Evolutionary conservation across 2,888 invertebrate genomes (phyloP).

Genomic region (Stenchaetothrips biformis): DNA sequence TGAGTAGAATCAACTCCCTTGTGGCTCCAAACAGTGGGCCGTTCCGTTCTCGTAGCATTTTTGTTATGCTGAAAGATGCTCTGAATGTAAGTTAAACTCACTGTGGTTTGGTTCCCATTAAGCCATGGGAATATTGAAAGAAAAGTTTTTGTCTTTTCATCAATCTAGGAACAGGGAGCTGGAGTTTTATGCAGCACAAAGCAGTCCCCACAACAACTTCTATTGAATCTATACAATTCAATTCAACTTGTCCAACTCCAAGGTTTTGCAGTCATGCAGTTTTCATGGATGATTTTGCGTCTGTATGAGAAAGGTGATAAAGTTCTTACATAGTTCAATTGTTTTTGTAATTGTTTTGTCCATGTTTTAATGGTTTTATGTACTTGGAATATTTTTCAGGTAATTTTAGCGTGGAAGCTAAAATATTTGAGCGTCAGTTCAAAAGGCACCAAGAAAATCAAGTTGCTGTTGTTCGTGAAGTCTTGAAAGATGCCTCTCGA

Average conservation of each 20-base stretch:
- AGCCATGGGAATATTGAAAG: neutral
- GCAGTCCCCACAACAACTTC: conserved; percentile 75
- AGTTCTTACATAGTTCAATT: neutral
- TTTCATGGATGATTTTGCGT: conserved; percentile 78
- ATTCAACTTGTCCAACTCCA: conserved; percentile 79
- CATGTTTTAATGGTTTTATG: too few relatives aligned
- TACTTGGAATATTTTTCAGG: conserved; percentile 47
- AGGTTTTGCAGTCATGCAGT: conserved; percentile 84
- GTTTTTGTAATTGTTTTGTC: neutral
- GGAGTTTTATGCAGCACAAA: conserved; percentile 58
- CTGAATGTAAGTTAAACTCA: neutral
- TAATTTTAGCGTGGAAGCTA: conserved; percentile 70
- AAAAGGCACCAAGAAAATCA: conserved; percentile 55
- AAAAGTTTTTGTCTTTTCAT: neutral
- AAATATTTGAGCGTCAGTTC: conserved; percentile 61
- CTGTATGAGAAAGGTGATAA: conserved; percentile 67
- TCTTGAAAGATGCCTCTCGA: conserved; percentile 63
- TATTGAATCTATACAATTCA: conserved; percentile 74
- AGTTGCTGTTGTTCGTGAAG: conserved; percentile 59
- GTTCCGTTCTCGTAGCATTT: neutral
- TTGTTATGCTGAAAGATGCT: neutral
- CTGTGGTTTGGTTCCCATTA: neutral
- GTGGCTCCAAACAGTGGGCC: neutral
- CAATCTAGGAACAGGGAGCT: neutral
- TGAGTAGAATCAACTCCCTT: conserved; percentile 14